These are phyloP conservation scores for Phainopepla nitens DNA, from an alignment of 2,113 vertebrate species.

Conservation along the genomic window DNA sequence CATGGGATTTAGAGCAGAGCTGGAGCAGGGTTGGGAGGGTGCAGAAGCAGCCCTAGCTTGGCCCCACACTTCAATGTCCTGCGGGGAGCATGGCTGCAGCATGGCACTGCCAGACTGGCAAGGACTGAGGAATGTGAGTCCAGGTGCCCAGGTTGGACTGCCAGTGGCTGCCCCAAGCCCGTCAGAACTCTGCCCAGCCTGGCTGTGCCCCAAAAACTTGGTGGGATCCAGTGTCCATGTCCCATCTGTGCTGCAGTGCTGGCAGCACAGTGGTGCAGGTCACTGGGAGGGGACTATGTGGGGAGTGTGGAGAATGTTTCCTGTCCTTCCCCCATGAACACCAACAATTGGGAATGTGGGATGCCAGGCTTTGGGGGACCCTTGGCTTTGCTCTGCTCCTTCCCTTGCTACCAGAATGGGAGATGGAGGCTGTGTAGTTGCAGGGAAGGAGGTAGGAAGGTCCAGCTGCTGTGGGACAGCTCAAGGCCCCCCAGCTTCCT, in stretches of 20 bases:
- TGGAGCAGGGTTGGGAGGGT: background rate
- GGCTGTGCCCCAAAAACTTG: background rate
- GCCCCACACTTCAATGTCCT: background rate
- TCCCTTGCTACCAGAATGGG: background rate
- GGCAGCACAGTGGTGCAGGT: background rate
- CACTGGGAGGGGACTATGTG: background rate
- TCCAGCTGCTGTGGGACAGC: background rate
- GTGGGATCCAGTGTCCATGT: accelerated
- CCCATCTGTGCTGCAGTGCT: background rate
- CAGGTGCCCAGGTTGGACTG: background rate
- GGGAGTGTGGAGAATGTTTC: background rate
- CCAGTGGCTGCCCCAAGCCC: background rate
- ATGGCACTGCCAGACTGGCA: background rate
- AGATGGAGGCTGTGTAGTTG: background rate
- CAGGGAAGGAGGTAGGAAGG: background rate
- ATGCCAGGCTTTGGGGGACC: background rate
- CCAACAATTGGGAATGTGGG: background rate
- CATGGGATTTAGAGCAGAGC: background rate
- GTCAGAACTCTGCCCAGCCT: background rate
- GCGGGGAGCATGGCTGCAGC: background rate
- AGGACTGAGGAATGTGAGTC: background rate
- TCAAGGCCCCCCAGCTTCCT: background rate
- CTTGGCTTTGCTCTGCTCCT: background rate
- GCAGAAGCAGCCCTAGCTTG: background rate
- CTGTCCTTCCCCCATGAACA: background rate